A percentile compares a stretch with the other conserved stretches of the same genome.
Evolutionary conservation across 1,140 invertebrate species (phyloP).

Genomic region (Lordiphosa clarofinis): DNA sequence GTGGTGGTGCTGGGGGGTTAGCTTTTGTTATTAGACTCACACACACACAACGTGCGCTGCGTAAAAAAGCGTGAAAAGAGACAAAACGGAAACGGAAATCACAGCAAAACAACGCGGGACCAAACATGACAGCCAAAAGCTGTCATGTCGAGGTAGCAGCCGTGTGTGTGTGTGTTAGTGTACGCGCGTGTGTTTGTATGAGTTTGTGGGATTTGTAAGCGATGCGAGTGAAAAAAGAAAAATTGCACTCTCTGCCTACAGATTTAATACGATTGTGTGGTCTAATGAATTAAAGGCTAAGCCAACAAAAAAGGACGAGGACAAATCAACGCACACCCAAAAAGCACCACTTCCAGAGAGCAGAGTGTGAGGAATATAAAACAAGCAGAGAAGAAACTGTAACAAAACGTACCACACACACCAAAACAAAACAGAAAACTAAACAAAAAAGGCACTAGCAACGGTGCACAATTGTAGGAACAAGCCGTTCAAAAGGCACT

Average conservation of each 20-base stretch:
- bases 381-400: slow-evolving; percentile 28
- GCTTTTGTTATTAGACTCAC: slow-evolving; percentile 37
- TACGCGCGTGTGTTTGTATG: slow-evolving; percentile 12
- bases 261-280: slow-evolving; percentile 57
- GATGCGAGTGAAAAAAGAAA: slow-evolving; percentile 36
- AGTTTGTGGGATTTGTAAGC: slow-evolving; percentile 40
- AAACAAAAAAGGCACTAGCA: slow-evolving; percentile 15
- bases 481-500: slow-evolving; percentile 48
- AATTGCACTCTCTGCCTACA: slow-evolving; percentile 46
- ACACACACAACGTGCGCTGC: slow-evolving; percentile 32
- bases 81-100: slow-evolving; percentile 54
- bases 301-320: slow-evolving; percentile 33
- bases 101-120: slow-evolving; percentile 53
- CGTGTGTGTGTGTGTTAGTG: slow-evolving; percentile 13
- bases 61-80: slow-evolving; percentile 52
- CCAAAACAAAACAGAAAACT: slow-evolving; percentile 21
- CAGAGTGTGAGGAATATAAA: slow-evolving; percentile 18
- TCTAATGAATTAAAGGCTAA: slow-evolving; percentile 59
- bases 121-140: slow-evolving; percentile 56
- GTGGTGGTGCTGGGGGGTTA: slow-evolving; percentile 21
- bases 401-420: slow-evolving; percentile 39
- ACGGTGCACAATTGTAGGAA: slow-evolving; percentile 42
- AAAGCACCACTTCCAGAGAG: slow-evolving; percentile 1
- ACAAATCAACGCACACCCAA: slow-evolving; percentile 42
- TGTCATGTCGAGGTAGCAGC: slow-evolving; percentile 40